phyloP scores from a whole-genome alignment of 2,888 invertebrate species.

The Drosophila mulleri region DNA sequence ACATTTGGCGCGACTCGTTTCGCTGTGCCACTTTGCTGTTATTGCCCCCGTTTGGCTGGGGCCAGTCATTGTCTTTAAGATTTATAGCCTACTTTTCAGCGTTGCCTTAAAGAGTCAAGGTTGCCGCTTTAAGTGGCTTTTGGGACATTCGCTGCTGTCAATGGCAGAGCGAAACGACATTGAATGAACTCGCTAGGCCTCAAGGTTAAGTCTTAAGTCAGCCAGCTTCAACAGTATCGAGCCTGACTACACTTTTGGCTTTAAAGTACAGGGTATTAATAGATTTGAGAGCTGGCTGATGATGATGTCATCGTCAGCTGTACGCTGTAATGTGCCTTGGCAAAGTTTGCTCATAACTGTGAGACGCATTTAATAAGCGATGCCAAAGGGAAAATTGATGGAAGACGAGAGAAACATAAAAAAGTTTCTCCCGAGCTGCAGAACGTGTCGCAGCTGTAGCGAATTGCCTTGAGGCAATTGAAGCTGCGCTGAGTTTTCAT shows the following conservation, averaged over 20 bases:
- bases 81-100: constrained; percentile 32
- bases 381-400: constrained; percentile 36
- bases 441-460: constrained; percentile 34
- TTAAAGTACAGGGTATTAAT: not conserved
- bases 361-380: constrained; percentile 58
- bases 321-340: constrained; percentile 38
- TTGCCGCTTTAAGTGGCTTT: constrained; percentile 20
- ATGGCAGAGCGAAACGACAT: not conserved
- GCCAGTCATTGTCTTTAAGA: constrained; percentile 35
- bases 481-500: constrained; percentile 23
- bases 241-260: not conserved
- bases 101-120: constrained; percentile 5
- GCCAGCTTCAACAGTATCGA: too few species aligned
- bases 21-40: constrained; percentile 17
- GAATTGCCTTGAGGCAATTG: constrained; percentile 15
- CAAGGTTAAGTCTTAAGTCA: too few species aligned
- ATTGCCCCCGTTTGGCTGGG: not conserved
- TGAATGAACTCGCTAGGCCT: too few species aligned
- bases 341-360: constrained; percentile 67
- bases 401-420: constrained; percentile 38
- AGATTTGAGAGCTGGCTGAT: not conserved
- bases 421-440: constrained; percentile 16
- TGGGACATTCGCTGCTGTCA: constrained; percentile 15
- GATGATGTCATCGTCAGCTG: constrained; percentile 69
- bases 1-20: constrained; percentile 18